Base-by-base conservation (phyloP, 2,888 invertebrate species). In the Elegia similella region DNA sequence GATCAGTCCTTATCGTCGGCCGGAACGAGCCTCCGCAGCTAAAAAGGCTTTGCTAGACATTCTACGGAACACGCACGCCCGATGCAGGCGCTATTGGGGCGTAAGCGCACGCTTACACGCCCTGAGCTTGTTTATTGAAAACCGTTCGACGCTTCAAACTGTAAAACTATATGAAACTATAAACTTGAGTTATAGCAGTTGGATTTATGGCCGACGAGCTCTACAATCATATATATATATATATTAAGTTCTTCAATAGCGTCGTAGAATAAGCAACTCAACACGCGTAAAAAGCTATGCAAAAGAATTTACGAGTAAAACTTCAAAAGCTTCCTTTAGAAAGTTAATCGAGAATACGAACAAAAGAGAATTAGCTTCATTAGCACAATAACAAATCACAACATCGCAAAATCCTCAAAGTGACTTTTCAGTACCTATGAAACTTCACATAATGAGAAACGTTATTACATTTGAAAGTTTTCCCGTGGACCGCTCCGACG, bases 1-100 rank as follows among this genome's bases (percentile, higher is more conserved):
- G 89, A 90, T 90, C 89, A 88, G 80, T 82, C 85, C 88, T 86
- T 91, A 90, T 89, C 90, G 85, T 81, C 73, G 72, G 75, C 81
- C 82, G 80, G 84, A 84, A 82, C 83, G 76, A 81, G 78, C 76
- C 80, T 78, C 75, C 77, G 72, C 73, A 70, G 73, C 81, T 83
- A 79, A 82, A 87, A 86, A 85, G 83, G 78, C 80, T 85, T 82
- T 80, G 73, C 76, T 68, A 79, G 70, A 76, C 74, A 76, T 77
- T 73, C 70, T 67, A 69, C 67, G 64, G 63, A 60, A 74, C 67
- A 82, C 78, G 81, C 82, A 83, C 70, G 77, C 76, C 72, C 68
- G 61, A 66, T 69, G 63, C 76, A 78, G 70, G 62, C 70, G 68
- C 66, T 72, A 79, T 72, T 63, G 69, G 69, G 62, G 67, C 75